Percentiles rank a stretch among this genome's conserved stretches.
phyloP scores from a whole-genome alignment of 2,797 vertebrate genomes.

The Balearica regulorum region DNA sequence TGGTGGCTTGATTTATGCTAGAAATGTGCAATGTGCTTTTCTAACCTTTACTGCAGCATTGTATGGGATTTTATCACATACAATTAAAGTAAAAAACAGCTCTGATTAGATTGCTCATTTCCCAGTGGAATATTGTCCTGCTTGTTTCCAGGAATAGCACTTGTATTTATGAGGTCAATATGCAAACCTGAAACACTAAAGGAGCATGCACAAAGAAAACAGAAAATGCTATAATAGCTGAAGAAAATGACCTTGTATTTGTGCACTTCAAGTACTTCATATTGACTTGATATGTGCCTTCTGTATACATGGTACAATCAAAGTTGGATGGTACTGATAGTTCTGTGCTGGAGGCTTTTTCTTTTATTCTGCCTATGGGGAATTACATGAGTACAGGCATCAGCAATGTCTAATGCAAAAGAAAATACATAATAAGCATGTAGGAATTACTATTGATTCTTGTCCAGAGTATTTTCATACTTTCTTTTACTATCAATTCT shows the following conservation, averaged over 20 bases:
- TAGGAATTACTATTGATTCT: background rate
- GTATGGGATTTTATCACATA: slow-evolving; percentile 50
- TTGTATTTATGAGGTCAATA: slow-evolving; percentile 61
- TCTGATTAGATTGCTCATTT: slow-evolving; percentile 60
- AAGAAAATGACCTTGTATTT: slow-evolving; percentile 40
- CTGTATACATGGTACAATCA: background rate
- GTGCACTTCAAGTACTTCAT: background rate
- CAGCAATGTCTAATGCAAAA: background rate
- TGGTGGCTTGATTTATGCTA: slow-evolving; percentile 47
- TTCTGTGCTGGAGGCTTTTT: background rate
- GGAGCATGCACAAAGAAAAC: background rate
- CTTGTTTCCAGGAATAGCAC: slow-evolving; percentile 54
- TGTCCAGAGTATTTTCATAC: background rate
- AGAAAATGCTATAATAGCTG: background rate
- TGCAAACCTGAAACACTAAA: background rate
- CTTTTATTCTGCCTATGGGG: background rate
- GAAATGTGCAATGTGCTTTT: slow-evolving; percentile 62
- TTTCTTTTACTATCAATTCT: background rate
- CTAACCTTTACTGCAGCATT: slow-evolving; percentile 60
- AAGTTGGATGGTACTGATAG: background rate
- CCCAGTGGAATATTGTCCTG: slow-evolving; percentile 24
- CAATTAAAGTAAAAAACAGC: slow-evolving; percentile 67
- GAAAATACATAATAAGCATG: background rate
- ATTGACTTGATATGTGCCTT: slow-evolving; percentile 35
- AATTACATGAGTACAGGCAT: background rate